Evolutionary conservation across 2,888 invertebrate genomes (phyloP), one percentile per base, ranked within the genome.

Genomic region (Aphelenchoides bicaudatus): DNA sequence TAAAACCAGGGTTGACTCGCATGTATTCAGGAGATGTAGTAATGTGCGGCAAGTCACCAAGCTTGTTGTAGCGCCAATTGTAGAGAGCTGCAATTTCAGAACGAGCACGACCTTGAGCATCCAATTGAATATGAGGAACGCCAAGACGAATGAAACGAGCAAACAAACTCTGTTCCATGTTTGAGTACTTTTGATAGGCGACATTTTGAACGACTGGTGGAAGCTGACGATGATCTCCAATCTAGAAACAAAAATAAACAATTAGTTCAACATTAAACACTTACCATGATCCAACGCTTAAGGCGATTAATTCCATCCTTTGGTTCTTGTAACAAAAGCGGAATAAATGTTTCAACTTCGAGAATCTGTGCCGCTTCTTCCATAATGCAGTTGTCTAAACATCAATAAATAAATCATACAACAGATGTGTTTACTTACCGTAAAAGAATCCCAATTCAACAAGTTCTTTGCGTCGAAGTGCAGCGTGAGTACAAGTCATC

Each of bases 211-310:
- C 94, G 10, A 99, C 94, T 0, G 98, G 98, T 0, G 98, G 98
- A 70, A 99, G 83, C 82, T 99, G 98, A 82, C 98, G 93, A 81
- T 99, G 98, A 82, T 86, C 96, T 0, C 98, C 98, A 75, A 99
- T 99, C n/a, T n/a, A n/a, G n/a, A n/a, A n/a, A n/a, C n/a, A n/a
- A n/a, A n/a, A n/a, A n/a, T n/a, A n/a, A n/a, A n/a, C n/a, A n/a
- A n/a, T n/a, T n/a, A n/a, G n/a, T n/a, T n/a, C n/a, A n/a, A n/a
- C n/a, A n/a, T n/a, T n/a, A n/a, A n/a, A n/a, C n/a, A n/a, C n/a
- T n/a, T n/a, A n/a, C n/a, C 98, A 99, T 99, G 72, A 99, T 94
- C 96, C 98, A 99, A 16, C 98, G 85, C 81, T 99, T 99, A 60
- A 99, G 83, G 0, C 96, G 85, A 78, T 92, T 94, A 69, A 87